A percentile compares a stretch with the other conserved stretches of the same genome.
Evolutionary conservation across 1,140 invertebrate species (phyloP).

Genomic region (Aleiodes sp.): DNA sequence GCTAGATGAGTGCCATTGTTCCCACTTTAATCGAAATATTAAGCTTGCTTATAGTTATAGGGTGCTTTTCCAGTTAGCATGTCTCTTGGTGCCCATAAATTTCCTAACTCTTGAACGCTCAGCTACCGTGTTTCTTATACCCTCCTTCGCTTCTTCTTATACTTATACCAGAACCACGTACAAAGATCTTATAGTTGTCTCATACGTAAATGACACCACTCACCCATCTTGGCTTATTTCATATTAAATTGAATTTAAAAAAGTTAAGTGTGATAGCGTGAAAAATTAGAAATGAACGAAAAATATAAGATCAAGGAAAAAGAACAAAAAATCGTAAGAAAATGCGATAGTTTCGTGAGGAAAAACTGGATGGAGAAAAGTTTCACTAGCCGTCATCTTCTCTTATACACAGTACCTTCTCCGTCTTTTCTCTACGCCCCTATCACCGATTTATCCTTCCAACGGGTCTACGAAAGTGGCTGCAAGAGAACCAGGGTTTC

Average conservation of each 20-base stretch:
- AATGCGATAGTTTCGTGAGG: not conserved
- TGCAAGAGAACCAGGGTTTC: not conserved
- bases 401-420: not conserved
- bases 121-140: not conserved
- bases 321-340: not conserved
- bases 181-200: not conserved
- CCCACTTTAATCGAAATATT: slow-evolving; percentile 10
- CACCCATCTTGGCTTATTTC: not conserved
- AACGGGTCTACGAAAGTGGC: slow-evolving; percentile 2
- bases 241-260: too few relatives aligned
- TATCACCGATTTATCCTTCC: not conserved
- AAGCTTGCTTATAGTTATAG: not conserved
- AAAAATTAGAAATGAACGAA: too few relatives aligned
- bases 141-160: not conserved
- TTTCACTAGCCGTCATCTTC: not conserved
- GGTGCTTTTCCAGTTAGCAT: slow-evolving; percentile 8
- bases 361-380: not conserved
- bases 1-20: not conserved
- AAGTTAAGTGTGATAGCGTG: too few relatives aligned
- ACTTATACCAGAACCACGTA: not conserved
- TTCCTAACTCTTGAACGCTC: not conserved
- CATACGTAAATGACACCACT: not conserved
- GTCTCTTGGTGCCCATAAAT: slow-evolving; percentile 6
- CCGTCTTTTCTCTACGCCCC: not conserved
- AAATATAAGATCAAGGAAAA: too few relatives aligned